Evolutionary conservation across 2,113 vertebrate genomes (phyloP).

Genomic region (Choloepus hoffmanni): DNA sequence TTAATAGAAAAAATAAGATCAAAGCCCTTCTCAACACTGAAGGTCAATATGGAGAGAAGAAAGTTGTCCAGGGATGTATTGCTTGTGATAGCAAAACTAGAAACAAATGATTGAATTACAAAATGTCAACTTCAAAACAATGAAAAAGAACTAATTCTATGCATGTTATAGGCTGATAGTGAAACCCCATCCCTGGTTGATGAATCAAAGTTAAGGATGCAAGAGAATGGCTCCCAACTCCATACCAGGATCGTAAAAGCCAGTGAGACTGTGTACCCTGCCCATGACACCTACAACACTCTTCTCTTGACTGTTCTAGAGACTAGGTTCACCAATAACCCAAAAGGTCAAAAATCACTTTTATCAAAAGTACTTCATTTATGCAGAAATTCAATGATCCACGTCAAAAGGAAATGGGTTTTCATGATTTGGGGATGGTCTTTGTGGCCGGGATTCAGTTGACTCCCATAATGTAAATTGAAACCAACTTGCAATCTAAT

Average conservation of each 20-base stretch:
- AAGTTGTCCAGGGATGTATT: not conserved
- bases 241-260: not conserved
- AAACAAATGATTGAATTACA: not conserved
- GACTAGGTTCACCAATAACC: not conserved
- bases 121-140: not conserved
- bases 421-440: conserved; percentile 62
- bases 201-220: not conserved
- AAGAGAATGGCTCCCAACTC: not conserved
- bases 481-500: conserved; percentile 76
- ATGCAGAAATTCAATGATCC: conserved; percentile 64
- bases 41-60: not conserved
- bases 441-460: conserved; percentile 51
- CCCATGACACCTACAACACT: not conserved
- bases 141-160: not conserved
- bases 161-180: not conserved
- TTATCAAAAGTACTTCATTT: not conserved
- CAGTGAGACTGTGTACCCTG: not conserved
- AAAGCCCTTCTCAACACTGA: not conserved
- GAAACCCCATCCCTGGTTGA: not conserved
- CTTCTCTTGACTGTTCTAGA: not conserved
- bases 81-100: not conserved
- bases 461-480: conserved; percentile 74
- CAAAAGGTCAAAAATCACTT: conserved; percentile 42
- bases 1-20: not conserved
- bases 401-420: conserved; percentile 75